Base-by-base conservation (phyloP, 1,140 invertebrate genomes). In the Leptinotarsa texana region DNA sequence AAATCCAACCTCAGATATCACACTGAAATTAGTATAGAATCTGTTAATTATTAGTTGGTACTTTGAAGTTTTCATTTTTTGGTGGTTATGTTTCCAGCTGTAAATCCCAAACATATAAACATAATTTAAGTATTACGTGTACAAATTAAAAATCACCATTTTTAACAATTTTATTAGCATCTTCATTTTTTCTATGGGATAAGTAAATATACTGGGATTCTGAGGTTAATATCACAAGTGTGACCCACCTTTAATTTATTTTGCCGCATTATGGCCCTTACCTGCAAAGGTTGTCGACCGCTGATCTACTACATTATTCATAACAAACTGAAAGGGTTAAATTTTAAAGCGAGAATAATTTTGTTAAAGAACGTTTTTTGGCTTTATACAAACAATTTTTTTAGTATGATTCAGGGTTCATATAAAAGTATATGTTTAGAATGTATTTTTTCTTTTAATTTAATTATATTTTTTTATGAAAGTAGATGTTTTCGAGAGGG, bases 1-100 rank as follows among this genome's bases (percentile, higher is more conserved):
- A 78, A 76, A 78, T 67, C 47, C 63, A 76, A 63, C 74, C 74
- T 72, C 70, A 24, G n/a, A 63, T 24, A 18, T 72, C 33, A 63
- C 70, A 63, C 33, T 72, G 21, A 72, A 63, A 42, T 72, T 49
- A 13, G 11, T 51, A 22, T 8, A 21, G 27, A 33, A 8, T 33
- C 27, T 8, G 6, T 33, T 33, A 8, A 33, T 8, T 33, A 1
- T 70, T 21, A 3, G 48, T 15, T 21, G 13, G 1, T 27, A 49
- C 11, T 70, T 70, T 70, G 2, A 15, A 49, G n/a, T 51, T 57
- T 57, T 61, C 21, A 13, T 51, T 8, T 33, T 33, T 33, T 6
- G 6, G 6, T 33, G 27, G 6, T 33, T 8, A 33, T 51, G 61
- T 69, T 69, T 33, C 42, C 18, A 69, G 18, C 42, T 69, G 15